Percentiles rank a stretch among this genome's conserved stretches.
These are phyloP conservation scores for Amblyornis subalaris DNA, from an alignment of 2,113 vertebrate species.

Conservation along the genomic window DNA sequence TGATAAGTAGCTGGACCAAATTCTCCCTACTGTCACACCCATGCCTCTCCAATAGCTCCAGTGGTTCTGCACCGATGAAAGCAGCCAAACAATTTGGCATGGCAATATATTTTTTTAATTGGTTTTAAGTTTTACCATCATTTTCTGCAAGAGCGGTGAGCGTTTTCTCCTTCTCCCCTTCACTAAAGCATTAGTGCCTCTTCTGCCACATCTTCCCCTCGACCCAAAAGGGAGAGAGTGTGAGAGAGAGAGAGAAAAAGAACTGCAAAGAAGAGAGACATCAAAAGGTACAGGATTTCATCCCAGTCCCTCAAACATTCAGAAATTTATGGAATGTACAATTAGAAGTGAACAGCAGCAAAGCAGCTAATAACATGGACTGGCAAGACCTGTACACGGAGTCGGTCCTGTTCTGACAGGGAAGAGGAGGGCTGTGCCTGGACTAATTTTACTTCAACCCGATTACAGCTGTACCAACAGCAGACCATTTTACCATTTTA, in stretches of 20 bases:
- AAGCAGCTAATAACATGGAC: slow-evolving; percentile 71
- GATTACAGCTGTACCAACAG: slow-evolving; percentile 25
- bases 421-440: slow-evolving; percentile 45
- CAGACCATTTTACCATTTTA: background rate
- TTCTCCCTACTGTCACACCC: background rate
- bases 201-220: slow-evolving; percentile 23
- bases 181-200: background rate
- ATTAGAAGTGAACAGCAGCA: slow-evolving; percentile 72
- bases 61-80: background rate
- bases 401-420: slow-evolving; percentile 63
- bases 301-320: slow-evolving; percentile 79
- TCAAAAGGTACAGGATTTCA: slow-evolving; percentile 74
- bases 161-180: background rate
- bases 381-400: slow-evolving; percentile 65
- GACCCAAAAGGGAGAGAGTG: background rate
- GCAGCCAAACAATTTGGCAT: slow-evolving; percentile 3
- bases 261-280: slow-evolving; percentile 23
- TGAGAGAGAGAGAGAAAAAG: background rate
- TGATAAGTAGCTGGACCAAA: background rate
- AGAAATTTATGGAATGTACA: slow-evolving; percentile 71
- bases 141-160: background rate
- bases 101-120: background rate
- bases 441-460: slow-evolving; percentile 55
- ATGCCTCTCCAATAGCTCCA: background rate
- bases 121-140: background rate